A percentile compares a stretch with the other conserved stretches of the same genome.
Evolutionary conservation across 2,113 vertebrate species (phyloP).

Genomic region (Hystrix brachyura): DNA sequence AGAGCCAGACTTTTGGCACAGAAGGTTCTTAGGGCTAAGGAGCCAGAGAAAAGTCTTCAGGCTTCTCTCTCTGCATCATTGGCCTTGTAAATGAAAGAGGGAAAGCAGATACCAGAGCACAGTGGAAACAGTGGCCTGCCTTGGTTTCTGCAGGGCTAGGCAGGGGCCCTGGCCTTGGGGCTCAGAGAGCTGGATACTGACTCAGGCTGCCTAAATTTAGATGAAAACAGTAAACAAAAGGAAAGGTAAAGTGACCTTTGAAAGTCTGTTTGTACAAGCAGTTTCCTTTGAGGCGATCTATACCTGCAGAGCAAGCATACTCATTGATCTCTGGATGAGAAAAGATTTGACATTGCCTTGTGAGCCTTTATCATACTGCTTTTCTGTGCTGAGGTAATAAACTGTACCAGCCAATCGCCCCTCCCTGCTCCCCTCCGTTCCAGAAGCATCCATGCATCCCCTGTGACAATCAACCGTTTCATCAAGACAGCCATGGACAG

Average conservation of each 20-base stretch:
- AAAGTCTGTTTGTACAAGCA: constrained; percentile 26
- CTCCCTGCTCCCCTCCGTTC: not conserved
- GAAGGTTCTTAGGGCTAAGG: not conserved
- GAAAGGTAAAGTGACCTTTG: not conserved
- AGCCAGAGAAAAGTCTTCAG: not conserved
- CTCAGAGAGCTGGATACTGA: not conserved
- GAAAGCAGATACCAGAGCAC: not conserved
- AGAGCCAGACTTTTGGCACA: not conserved
- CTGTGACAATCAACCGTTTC: not conserved
- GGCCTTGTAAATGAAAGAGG: not conserved
- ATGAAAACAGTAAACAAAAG: not conserved
- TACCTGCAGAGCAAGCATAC: not conserved
- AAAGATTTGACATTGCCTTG: not conserved
- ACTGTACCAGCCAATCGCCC: not conserved
- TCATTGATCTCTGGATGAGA: constrained; percentile 41
- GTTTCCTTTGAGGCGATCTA: not conserved
- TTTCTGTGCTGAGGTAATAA: constrained; percentile 30
- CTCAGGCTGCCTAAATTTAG: not conserved
- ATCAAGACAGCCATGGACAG: not conserved
- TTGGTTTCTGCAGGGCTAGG: not conserved
- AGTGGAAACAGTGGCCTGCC: not conserved
- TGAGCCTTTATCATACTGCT: not conserved
- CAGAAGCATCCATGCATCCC: not conserved
- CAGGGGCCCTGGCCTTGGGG: not conserved
- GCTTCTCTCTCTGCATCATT: not conserved